Conservation (phyloP, 2,888 invertebrate species). For the Morpho helenor region DNA sequence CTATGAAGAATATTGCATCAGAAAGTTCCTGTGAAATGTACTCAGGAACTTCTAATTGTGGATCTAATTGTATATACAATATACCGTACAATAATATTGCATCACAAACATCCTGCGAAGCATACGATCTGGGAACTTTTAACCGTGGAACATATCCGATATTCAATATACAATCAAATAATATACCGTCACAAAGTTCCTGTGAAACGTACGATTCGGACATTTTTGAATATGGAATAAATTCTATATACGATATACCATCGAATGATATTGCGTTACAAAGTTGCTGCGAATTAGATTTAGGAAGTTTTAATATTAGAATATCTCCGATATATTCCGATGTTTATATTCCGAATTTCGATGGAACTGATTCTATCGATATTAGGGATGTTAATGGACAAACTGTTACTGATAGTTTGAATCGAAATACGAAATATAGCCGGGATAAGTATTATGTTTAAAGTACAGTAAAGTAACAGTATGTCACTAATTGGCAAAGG, state of each 20-base stretch:
- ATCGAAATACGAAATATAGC: conserved; percentile 2
- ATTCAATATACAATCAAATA: not conserved
- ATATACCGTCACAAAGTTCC: not conserved
- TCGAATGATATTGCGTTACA: not conserved
- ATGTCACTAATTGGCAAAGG: too few species aligned
- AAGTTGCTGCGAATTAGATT: not conserved
- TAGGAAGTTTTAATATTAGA: not conserved
- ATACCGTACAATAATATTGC: not conserved
- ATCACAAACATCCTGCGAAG: not conserved
- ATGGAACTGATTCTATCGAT: not conserved
- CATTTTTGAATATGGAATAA: too few species aligned
- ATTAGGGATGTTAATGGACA: conserved; percentile 3
- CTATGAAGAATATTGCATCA: not conserved
- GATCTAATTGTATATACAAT: not conserved
- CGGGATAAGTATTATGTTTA: not conserved
- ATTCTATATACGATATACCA: not conserved
- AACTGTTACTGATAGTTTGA: not conserved
- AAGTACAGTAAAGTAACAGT: not conserved
- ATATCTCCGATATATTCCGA: not conserved
- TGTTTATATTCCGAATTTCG: not conserved
- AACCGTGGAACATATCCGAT: not conserved
- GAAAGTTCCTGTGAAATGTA: not conserved
- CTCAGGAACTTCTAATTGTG: not conserved
- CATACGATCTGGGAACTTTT: not conserved
- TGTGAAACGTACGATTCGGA: not conserved